phyloP scores from a whole-genome alignment of 1,140 invertebrate genomes.

The Drosophila santomea region DNA sequence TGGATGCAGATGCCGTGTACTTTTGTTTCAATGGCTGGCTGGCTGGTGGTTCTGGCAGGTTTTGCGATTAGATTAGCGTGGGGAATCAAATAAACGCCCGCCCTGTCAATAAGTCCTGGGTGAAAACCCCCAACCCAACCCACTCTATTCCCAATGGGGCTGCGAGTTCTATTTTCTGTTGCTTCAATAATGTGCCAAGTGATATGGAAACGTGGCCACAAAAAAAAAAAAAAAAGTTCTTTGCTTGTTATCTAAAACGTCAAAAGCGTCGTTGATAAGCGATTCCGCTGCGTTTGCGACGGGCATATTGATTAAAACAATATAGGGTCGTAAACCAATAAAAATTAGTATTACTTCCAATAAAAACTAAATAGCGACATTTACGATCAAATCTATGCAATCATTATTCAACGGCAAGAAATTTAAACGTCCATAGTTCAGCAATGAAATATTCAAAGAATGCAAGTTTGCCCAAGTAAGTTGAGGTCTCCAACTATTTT shows the following conservation, averaged over 20 bases:
- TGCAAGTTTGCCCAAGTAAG: background rate
- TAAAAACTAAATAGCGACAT: slow-evolving; percentile 84
- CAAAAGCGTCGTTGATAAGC: slow-evolving; percentile 62
- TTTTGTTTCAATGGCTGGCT: slow-evolving; percentile 72
- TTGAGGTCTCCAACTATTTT: background rate
- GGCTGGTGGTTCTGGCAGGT: slow-evolving; percentile 57
- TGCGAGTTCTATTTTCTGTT: slow-evolving; percentile 54
- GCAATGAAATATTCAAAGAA: background rate
- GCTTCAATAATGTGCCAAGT: slow-evolving; percentile 51
- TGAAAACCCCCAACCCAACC: slow-evolving; percentile 3
- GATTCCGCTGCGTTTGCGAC: slow-evolving; percentile 45
- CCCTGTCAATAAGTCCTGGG: slow-evolving; percentile 57
- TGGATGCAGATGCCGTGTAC: slow-evolving; percentile 59
- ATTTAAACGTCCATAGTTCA: slow-evolving; percentile 3
- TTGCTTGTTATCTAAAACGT: slow-evolving; percentile 55
- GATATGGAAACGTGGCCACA: slow-evolving; percentile 53
- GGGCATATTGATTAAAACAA: slow-evolving; percentile 80
- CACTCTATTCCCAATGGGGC: slow-evolving; percentile 9
- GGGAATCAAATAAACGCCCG: slow-evolving; percentile 55
- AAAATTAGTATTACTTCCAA: slow-evolving; percentile 84
- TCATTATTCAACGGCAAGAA: slow-evolving; percentile 66
- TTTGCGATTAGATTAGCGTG: slow-evolving; percentile 79
- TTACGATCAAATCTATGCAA: slow-evolving; percentile 83
- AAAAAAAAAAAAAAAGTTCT: slow-evolving; percentile 17
- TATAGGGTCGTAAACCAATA: slow-evolving; percentile 80